Evolutionary conservation across 37 sponge, comb jelly and placozoan species (phyloP), one percentile per base, ranked within the genome.

Genomic region (Chondrosia reniformis): DNA sequence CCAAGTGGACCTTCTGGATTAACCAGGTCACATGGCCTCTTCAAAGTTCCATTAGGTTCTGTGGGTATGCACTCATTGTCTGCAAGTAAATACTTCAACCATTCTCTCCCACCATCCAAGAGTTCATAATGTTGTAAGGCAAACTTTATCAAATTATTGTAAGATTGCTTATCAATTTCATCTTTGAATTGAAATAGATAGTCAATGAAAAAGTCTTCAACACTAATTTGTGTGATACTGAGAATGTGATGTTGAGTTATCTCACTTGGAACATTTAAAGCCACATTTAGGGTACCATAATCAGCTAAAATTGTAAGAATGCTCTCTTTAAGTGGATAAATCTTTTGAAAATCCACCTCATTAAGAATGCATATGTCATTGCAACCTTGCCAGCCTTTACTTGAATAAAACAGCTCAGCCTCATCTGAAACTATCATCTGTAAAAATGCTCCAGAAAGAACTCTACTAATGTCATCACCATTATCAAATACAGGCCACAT

Each of bases 101-200:
- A 83, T 32, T 59, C 66, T 21, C 33, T 36, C 33, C 6, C 34
- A 64, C 6, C 34, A 8, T 64, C 32, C 33, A 64, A 36, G 2
- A 36, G 63, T 44, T 63, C 62, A 28, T 65, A 30, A 13, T 55
- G 74, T 78, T 63, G 30, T 17, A 83, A 36, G 28, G 76, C 45
- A 55, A 76, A 77, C 21, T 67, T n/a, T n/a, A 86, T 12, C n/a
- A n/a, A n/a, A n/a, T n/a, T n/a, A n/a, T n/a, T n/a, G n/a, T n/a
- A n/a, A n/a, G n/a, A n/a, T 36, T 86, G 81, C 41, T 56, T 81
- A 6, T 80, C 81, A 40, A 77, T 65, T 7, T 39, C 37, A n/a
- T 62, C 45, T 34, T 3, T n/a, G 2, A 64, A 33, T 31, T 64
- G 66, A 21, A 4, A 3, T 4, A 88, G 78, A 15, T 75, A 66